phyloP scores from a whole-genome alignment of 2,797 vertebrate genomes.

The Sebastolobus alascanus region DNA sequence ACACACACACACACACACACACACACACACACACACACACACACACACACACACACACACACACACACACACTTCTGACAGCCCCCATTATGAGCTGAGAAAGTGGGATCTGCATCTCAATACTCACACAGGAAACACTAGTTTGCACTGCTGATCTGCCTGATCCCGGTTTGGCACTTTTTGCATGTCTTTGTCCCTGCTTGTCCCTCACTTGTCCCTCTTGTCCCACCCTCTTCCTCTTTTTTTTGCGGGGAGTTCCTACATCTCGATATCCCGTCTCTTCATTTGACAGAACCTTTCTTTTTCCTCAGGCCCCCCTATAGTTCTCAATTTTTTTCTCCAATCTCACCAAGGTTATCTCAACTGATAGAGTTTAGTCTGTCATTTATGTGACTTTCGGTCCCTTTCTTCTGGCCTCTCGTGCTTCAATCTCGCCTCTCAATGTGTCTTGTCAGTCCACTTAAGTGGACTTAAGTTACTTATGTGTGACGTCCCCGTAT shows the following conservation, averaged over 20 bases:
- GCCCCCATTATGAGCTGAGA: slow-evolving; percentile 71
- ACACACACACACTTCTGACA: slow-evolving; percentile 59
- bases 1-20: slow-evolving; percentile 23
- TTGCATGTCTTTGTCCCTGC: slow-evolving; percentile 57
- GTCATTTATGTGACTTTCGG: slow-evolving; percentile 39
- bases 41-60: slow-evolving; percentile 5
- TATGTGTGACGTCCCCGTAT: slow-evolving; percentile 34
- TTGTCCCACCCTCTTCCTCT: slow-evolving; percentile 47
- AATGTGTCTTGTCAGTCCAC: slow-evolving; percentile 35
- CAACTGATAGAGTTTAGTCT: slow-evolving; percentile 17
- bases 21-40: slow-evolving; percentile 29
- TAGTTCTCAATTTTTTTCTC: background rate
- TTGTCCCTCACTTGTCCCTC: slow-evolving; percentile 40
- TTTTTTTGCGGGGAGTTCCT: background rate
- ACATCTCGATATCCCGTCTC: slow-evolving; percentile 17
- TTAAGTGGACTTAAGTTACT: too few relatives aligned
- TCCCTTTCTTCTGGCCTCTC: slow-evolving; percentile 18
- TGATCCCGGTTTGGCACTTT: slow-evolving; percentile 65
- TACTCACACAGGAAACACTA: slow-evolving; percentile 77
- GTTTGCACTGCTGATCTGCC: slow-evolving; percentile 71
- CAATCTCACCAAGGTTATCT: slow-evolving; percentile 30
- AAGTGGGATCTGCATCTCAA: slow-evolving; percentile 84
- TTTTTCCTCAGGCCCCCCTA: background rate
- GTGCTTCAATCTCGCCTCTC: slow-evolving; percentile 17
- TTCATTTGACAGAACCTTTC: slow-evolving; percentile 17